A percentile compares a stretch with the other conserved stretches of the same genome.
phyloP scores from a whole-genome alignment of 1,140 invertebrate genomes.

The Leptinotarsa texana region DNA sequence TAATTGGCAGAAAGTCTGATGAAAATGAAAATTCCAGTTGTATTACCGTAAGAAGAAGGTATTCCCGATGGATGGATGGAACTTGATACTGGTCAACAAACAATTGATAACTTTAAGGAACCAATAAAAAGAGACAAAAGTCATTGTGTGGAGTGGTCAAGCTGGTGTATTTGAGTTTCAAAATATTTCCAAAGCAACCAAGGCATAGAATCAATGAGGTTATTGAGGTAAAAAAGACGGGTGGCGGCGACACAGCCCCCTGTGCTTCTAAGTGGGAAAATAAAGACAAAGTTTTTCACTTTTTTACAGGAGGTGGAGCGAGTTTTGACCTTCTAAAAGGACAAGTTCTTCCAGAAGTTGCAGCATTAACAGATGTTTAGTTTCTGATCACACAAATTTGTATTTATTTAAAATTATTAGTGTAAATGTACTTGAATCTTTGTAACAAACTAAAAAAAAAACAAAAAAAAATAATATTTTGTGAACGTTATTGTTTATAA shows the following conservation, averaged over 20 bases:
- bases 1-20: slow-evolving; percentile 94
- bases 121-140: slow-evolving; percentile 86
- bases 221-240: slow-evolving; percentile 83
- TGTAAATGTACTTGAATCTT: no score
- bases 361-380: slow-evolving; percentile 75
- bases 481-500: no score
- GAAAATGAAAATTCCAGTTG: slow-evolving; percentile 82
- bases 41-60: slow-evolving; percentile 79
- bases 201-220: slow-evolving; percentile 91
- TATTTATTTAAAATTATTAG: not conserved
- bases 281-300: slow-evolving; percentile 96
- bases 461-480: no score
- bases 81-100: slow-evolving; percentile 90
- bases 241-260: slow-evolving; percentile 96
- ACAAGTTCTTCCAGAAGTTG: slow-evolving; percentile 89
- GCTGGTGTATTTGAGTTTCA: slow-evolving; percentile 97
- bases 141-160: slow-evolving; percentile 98
- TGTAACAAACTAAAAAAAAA: no score
- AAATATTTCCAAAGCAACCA: slow-evolving; percentile 91
- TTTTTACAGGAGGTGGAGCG: slow-evolving; percentile 97
- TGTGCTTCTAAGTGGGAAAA: slow-evolving; percentile 96
- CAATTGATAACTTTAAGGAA: slow-evolving; percentile 76
- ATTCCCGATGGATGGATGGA: slow-evolving; percentile 94
- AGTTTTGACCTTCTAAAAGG: slow-evolving; percentile 96
- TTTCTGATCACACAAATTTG: not conserved